Conservation (phyloP, 2,797 vertebrate genomes). For the Cercopithecus petaurista region DNA sequence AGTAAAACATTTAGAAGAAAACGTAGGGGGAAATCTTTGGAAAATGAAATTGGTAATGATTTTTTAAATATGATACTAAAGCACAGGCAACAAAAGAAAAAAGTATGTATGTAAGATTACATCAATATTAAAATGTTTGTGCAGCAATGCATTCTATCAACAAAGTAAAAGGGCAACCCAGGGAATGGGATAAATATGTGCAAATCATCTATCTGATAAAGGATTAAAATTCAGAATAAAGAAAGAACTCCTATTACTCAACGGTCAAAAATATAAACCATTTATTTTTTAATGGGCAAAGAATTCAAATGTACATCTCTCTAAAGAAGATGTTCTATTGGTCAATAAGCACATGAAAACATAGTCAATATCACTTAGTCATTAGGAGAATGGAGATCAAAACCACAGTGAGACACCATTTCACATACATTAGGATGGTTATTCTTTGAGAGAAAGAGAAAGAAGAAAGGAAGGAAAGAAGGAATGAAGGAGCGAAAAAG, state of each 20-base stretch:
- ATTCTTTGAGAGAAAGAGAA: not conserved
- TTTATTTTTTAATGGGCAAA: not conserved
- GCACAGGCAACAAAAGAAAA: not conserved
- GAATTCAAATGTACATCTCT: too few species aligned
- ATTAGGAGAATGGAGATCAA: not conserved
- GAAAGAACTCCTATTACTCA: not conserved
- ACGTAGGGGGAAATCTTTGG: not conserved
- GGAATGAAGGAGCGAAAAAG: not conserved
- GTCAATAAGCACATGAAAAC: not conserved
- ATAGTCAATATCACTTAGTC: too few species aligned
- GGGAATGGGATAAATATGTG: not conserved
- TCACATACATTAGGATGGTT: not conserved
- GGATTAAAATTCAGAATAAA: not conserved
- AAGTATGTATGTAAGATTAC: not conserved
- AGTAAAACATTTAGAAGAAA: not conserved
- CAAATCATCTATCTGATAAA: not conserved
- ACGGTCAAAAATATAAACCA: not conserved
- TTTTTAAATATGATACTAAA: not conserved
- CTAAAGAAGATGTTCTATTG: too few species aligned
- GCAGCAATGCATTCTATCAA: not conserved
- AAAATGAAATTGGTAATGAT: not conserved
- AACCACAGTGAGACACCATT: not conserved
- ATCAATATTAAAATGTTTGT: not conserved
- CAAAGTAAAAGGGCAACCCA: not conserved
- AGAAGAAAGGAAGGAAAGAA: too few species aligned